Base-by-base conservation (phyloP, 2,113 vertebrate genomes). In the Columba janthina region DNA sequence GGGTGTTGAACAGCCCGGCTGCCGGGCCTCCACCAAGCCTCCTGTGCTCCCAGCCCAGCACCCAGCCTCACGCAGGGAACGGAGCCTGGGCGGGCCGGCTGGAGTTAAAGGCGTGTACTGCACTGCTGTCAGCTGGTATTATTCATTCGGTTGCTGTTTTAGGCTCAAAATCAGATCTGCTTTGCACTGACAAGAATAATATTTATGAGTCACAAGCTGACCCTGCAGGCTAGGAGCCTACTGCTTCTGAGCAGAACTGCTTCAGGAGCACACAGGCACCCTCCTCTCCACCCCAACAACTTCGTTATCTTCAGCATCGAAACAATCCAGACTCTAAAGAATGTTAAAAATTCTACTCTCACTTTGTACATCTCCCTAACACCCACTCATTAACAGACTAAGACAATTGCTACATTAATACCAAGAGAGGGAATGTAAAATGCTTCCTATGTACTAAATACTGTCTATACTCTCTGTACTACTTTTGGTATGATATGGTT, bases 151-250 rank as follows among this genome's bases (percentile, higher is more conserved):
- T 19, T 93, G 94, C 88, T 89, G 79, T 12, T 77, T 78, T 64
- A 71, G 79, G 92, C 90, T 94, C 61, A 71, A 74, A 80, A 90
- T 69, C 72, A 84, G 79, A 90, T 67, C 65, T 84, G 65, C 65
- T 84, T 57, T 92, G 82, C 73, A 18, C 64, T 81, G 93, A 94
- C 94, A 93, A 90, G 85, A 88, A 96, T 51, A 88, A 88, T 53
- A 92, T 90, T 85, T 80, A 26, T 26, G 40, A 91, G 84, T 85
- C 77, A 82, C 26, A 34, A 34, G 84, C 42, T 20, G 64, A 78
- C 54, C 85, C 85, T 4, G 15, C 10, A 73, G 38, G 83, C 86
- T 42, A 8, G 4, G 8, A 80, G 48, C 75, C 74, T n/a, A 19
- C 87, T 48, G 84, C 16, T 90, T 2, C 38, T 0, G 1, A 73